Evolutionary conservation across 2,888 invertebrate genomes (phyloP), one percentile per base, ranked within the genome.

Genomic region (Beris chalybata): DNA sequence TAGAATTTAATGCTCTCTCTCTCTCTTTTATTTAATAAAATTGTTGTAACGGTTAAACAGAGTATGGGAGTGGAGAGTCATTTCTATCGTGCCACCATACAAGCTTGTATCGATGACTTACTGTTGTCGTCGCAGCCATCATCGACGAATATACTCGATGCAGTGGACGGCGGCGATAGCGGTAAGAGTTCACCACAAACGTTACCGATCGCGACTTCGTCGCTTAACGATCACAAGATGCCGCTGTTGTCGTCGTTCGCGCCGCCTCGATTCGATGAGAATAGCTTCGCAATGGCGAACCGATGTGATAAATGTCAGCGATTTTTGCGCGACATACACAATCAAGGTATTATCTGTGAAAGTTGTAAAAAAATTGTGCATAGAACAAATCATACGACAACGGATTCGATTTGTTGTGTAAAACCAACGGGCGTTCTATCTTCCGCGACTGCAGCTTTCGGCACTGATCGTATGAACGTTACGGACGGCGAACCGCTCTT

Each of bases 41-140:
- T n/a, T n/a, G n/a, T n/a, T n/a, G n/a, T n/a, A n/a, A n/a, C n/a
- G n/a, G n/a, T n/a, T n/a, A 22, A 22, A 22, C 50, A 90, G 90
- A 86, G 84, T 76, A 87, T 90, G 87, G 89, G 89, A 71, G 87
- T 90, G 74, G 86, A 87, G 76, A 89, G 90, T 81, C 87, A 87
- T 71, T 89, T 87, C 75, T 89, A 89, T 77, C 88, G 89, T 75
- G 85, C 85, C 74, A 85, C 88, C 63, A 85, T 90, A 73, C 79
- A 90, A 71, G 83, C 85, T 52, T 87, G 88, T 77, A 85, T 90
- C 71, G 86, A 87, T 75, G 89, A 89, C 76, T 81, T 90, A 65
- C 83, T 64, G 13, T 30, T 7, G 12, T 29, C 2, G 2, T 4
- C 1, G 7, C 12, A 52, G 3, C n/a, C 52, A 52, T 22, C 52